These are phyloP conservation scores for Ginglymostoma cirratum DNA, from an alignment of 2,113 vertebrate genomes.

Conservation along the genomic window DNA sequence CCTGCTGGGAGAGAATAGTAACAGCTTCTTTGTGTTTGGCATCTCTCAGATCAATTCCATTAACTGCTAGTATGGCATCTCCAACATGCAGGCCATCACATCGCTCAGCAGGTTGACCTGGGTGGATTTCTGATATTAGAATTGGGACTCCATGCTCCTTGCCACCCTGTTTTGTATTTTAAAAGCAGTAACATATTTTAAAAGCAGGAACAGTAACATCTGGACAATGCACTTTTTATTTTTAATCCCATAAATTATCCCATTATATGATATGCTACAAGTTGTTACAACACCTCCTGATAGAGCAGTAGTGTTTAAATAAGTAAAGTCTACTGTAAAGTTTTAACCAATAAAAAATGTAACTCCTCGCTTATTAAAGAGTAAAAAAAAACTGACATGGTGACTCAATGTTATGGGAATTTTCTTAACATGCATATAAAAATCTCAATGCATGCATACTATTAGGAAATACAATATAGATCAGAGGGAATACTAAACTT, in stretches of 20 bases:
- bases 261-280: neutral
- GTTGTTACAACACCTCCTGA: neutral
- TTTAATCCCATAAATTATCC: neutral
- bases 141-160: constrained; percentile 98
- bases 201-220: neutral
- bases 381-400: neutral
- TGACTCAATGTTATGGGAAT: neutral
- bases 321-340: neutral
- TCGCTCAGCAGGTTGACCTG: constrained; percentile 82
- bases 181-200: neutral
- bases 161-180: constrained; percentile 66
- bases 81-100: constrained; percentile 92
- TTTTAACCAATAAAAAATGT: neutral
- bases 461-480: neutral
- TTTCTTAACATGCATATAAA: neutral
- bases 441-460: neutral
- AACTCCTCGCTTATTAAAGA: neutral
- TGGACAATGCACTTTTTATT: neutral
- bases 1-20: constrained; percentile 96
- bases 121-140: constrained; percentile 94
- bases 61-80: constrained; percentile 91
- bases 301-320: neutral
- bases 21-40: constrained; percentile 98
- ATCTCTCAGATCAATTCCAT: constrained; percentile 90
- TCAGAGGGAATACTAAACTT: neutral